phyloP scores from a whole-genome alignment of 2,888 invertebrate genomes.

The Saturnia pavonia region DNA sequence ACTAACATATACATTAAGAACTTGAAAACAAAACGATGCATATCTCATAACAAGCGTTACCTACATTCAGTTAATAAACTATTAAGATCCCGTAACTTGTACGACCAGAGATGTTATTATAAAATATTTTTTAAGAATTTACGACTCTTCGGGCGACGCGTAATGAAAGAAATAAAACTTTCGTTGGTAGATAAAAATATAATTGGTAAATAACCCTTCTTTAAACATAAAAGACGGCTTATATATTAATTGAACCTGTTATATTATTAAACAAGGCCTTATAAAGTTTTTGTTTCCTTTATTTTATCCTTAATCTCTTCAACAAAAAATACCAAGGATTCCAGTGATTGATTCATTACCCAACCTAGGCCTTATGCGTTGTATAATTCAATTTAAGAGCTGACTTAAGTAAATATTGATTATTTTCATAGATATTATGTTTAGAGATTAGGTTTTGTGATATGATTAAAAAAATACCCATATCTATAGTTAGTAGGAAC shows the following conservation, averaged over 20 bases:
- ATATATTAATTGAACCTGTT: neutral
- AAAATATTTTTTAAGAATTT: slow-evolving; percentile 20
- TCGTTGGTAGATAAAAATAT: slow-evolving; percentile 5
- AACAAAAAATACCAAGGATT: neutral
- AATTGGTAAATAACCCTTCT: slow-evolving; percentile 5
- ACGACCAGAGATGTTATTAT: slow-evolving; percentile 11
- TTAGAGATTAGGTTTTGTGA: neutral
- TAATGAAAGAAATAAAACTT: slow-evolving; percentile 1
- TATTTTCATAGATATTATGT: neutral
- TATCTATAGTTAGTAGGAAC: too few species aligned
- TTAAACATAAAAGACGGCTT: neutral
- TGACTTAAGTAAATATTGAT: neutral
- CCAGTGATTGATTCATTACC: neutral
- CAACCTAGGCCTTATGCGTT: neutral
- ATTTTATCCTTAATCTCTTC: neutral
- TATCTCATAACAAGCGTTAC: slow-evolving; percentile 24
- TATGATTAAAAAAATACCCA: neutral
- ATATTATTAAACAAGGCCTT: neutral
- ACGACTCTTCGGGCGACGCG: slow-evolving; percentile 15
- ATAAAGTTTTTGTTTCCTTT: neutral
- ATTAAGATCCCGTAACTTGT: slow-evolving; percentile 14
- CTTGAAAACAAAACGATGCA: slow-evolving; percentile 28
- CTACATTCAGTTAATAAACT: slow-evolving; percentile 15
- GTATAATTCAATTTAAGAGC: neutral
- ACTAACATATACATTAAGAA: slow-evolving; percentile 20